phyloP scores from a whole-genome alignment of 92 coral and sea anemone species.

The Paragorgia papillata region DNA sequence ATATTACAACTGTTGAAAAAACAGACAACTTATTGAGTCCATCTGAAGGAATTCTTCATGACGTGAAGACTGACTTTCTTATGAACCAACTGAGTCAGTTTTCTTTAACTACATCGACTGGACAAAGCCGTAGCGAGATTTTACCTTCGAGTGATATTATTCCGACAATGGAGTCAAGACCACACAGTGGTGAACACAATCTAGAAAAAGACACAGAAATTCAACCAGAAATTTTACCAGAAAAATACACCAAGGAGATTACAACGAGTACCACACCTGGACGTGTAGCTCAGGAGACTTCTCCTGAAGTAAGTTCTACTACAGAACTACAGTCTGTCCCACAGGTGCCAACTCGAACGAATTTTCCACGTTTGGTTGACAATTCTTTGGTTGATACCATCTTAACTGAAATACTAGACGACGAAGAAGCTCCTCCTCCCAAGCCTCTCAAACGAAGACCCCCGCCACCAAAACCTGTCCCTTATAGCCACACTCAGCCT shows the following conservation, averaged over 20 bases:
- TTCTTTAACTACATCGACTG: not conserved
- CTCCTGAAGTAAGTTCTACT: no score
- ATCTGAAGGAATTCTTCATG: not conserved
- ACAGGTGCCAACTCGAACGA: not conserved
- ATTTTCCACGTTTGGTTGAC: not conserved
- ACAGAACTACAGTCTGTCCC: no score
- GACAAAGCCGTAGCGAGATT: not conserved
- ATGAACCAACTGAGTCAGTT: slow-evolving; percentile 22
- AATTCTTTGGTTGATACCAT: not conserved
- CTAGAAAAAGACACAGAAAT: not conserved
- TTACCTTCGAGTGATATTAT: not conserved
- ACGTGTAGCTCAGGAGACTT: slow-evolving; percentile 53
- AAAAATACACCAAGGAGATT: not conserved
- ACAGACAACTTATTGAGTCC: not conserved
- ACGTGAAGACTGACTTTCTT: not conserved
- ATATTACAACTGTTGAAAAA: not conserved
- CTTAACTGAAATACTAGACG: not conserved
- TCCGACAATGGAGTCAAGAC: not conserved
- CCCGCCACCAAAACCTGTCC: slow-evolving; percentile 19
- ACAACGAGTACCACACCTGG: slow-evolving; percentile 50
- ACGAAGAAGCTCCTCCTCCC: slow-evolving; percentile 7
- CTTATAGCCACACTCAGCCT: not conserved
- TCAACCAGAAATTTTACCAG: slow-evolving; percentile 6
- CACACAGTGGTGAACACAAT: not conserved
- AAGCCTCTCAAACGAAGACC: slow-evolving; percentile 25